phyloP scores from a whole-genome alignment of 2,888 invertebrate species.

The Cosmorhoe ocellata region DNA sequence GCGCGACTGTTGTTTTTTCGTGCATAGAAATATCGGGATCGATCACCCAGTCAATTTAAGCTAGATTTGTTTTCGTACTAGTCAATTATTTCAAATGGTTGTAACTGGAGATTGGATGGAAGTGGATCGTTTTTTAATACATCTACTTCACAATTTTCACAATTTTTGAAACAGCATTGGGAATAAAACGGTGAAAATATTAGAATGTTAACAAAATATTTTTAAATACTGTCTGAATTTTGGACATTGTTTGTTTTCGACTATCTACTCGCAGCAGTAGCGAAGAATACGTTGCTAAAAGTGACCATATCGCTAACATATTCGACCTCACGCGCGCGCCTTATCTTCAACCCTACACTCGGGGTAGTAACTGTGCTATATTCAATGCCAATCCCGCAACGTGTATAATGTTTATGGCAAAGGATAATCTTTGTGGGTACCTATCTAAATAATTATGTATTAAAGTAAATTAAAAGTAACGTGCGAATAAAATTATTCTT shows the following conservation, averaged over 20 bases:
- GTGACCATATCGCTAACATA: slow-evolving; percentile 64
- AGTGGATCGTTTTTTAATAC: too few relatives aligned
- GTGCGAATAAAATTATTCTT: not conserved
- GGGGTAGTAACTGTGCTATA: slow-evolving; percentile 6
- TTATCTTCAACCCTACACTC: slow-evolving; percentile 60
- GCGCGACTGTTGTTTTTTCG: slow-evolving; percentile 6
- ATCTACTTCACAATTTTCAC: too few relatives aligned
- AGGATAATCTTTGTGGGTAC: slow-evolving; percentile 63
- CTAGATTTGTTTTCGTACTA: slow-evolving; percentile 20
- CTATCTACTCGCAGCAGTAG: not conserved
- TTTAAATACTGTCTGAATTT: too few relatives aligned
- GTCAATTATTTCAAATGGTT: slow-evolving; percentile 7
- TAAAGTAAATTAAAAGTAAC: slow-evolving; percentile 6
- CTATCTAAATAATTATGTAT: slow-evolving; percentile 26
- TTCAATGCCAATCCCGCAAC: slow-evolving; percentile 7
- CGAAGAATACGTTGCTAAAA: slow-evolving; percentile 50
- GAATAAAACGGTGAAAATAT: too few relatives aligned
- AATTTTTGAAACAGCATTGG: too few relatives aligned
- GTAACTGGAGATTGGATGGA: not conserved
- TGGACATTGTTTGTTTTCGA: not conserved
- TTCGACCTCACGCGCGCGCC: slow-evolving; percentile 61
- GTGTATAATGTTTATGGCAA: slow-evolving; percentile 63
- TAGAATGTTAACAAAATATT: too few relatives aligned
- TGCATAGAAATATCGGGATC: slow-evolving; percentile 21
- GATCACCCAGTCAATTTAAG: slow-evolving; percentile 26